Base-by-base conservation (phyloP, 2,888 invertebrate species). In the Aproaerema taeniolella region DNA sequence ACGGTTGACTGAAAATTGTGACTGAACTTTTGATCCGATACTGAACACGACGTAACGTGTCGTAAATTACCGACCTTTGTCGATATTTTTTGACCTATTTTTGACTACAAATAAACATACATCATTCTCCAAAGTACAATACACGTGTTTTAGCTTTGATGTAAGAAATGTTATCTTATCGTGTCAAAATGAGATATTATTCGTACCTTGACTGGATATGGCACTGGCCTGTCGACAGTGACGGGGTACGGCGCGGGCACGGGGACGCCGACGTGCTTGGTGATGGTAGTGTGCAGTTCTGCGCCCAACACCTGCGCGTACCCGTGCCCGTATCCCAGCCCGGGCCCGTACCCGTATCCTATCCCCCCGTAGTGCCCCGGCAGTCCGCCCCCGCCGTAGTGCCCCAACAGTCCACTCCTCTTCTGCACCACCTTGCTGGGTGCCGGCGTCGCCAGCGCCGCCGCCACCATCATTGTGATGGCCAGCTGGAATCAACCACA, bases 191-290 rank as follows among this genome's bases (percentile, higher is more conserved):
- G n/a, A n/a, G n/a, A n/a, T n/a, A n/a, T n/a, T n/a, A n/a, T n/a
- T n/a, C n/a, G n/a, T 45, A 85, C 87, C 67, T 67, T 87, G 8
- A 80, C 78, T 2, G 86, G 73, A 26, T 78, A 76, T 2, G 87
- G 78, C n/a, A 77, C 76, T 8, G 85, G 86, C 30, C 83, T 74
- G 42, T 86, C 85, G 0, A 87, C 83, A 7, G 85, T 71, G 0
- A 87, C 87, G 2, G 86, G 82, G 42, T 83, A 87, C 1, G 86
- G 86, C 1, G 85, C 86, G 0, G 87, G 83, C 0, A 85, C 79
- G 0, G 87, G 87, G 1, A 85, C 77, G 1, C 87, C 87, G 2
- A 87, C 69, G 45, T 87, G 87, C 48, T 83, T 83, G 9, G 87
- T 87, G 3, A 87, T 82, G 0, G 87, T 87, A 1, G 87, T 86